A percentile compares a stretch with the other conserved stretches of the same genome.
These are phyloP conservation scores for Rhabditoides inermis DNA, from an alignment of 2,888 invertebrate genomes.

Conservation along the genomic window DNA sequence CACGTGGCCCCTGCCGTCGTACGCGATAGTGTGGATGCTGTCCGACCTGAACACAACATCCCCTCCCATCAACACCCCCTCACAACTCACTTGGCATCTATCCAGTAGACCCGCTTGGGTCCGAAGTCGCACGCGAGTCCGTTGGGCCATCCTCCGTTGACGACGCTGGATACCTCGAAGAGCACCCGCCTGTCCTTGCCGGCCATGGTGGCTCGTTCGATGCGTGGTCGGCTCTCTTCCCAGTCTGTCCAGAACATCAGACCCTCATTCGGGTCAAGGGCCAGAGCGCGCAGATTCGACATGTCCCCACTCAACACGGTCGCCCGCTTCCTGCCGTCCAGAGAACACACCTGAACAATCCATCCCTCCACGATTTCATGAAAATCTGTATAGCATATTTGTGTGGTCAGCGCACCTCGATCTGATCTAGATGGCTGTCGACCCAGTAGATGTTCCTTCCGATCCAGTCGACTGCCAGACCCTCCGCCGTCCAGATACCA, in stretches of 20 bases:
- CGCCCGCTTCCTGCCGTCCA: slow-evolving; percentile 69
- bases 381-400: slow-evolving; percentile 63
- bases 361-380: too few species aligned
- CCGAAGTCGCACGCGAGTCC: slow-evolving; percentile 73
- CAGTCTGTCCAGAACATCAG: slow-evolving; percentile 80
- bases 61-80: too few species aligned
- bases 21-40: slow-evolving; percentile 73
- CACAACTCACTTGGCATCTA: slow-evolving; percentile 44
- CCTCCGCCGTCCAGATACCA: slow-evolving; percentile 78
- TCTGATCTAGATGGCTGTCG: slow-evolving; percentile 27
- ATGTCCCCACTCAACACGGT: slow-evolving; percentile 73
- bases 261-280: slow-evolving; percentile 64
- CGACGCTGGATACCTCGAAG: slow-evolving; percentile 58
- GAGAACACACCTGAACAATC: slow-evolving; percentile 61
- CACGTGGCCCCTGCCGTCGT: slow-evolving; percentile 69
- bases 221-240: slow-evolving; percentile 66
- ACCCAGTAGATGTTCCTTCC: slow-evolving; percentile 77
- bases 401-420: slow-evolving; percentile 10
- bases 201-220: slow-evolving; percentile 73
- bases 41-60: too few species aligned
- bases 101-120: slow-evolving; percentile 59
- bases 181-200: slow-evolving; percentile 63
- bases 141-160: slow-evolving; percentile 56
- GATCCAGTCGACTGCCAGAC: slow-evolving; percentile 80
- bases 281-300: slow-evolving; percentile 75